Evolutionary conservation across 2,113 vertebrate species (phyloP).

Genomic region (Silurus meridionalis): DNA sequence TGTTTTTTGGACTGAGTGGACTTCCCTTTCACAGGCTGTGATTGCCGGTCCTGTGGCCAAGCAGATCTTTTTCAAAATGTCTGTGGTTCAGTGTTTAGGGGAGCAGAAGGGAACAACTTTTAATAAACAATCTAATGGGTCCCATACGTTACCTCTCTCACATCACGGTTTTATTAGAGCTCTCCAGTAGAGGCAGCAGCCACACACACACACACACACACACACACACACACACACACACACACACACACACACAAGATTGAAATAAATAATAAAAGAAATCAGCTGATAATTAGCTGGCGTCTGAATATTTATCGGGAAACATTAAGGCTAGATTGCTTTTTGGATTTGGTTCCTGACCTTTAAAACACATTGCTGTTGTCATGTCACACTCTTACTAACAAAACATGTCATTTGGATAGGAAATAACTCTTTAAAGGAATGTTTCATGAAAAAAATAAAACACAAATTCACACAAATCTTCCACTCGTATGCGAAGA

Average conservation of each 20-base stretch:
- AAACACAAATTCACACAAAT: not conserved
- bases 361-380: slow-evolving; percentile 48
- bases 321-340: slow-evolving; percentile 69
- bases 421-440: slow-evolving; percentile 33
- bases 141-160: slow-evolving; percentile 75
- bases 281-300: slow-evolving; percentile 74
- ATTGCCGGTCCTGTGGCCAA: slow-evolving; percentile 41
- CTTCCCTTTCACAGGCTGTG: slow-evolving; percentile 36
- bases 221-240: not conserved
- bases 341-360: slow-evolving; percentile 64
- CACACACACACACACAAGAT: not conserved
- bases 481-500: not conserved
- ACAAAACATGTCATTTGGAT: slow-evolving; percentile 8
- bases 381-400: slow-evolving; percentile 27
- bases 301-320: slow-evolving; percentile 73
- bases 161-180: slow-evolving; percentile 61
- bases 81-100: slow-evolving; percentile 80
- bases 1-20: slow-evolving; percentile 40
- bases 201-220: not conserved
- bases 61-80: slow-evolving; percentile 69
- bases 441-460: not conserved
- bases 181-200: slow-evolving; percentile 46
- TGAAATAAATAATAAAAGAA: not conserved
- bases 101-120: slow-evolving; percentile 71
- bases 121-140: slow-evolving; percentile 90